A percentile compares a stretch with the other conserved stretches of the same genome.
Conservation (phyloP, 2,797 vertebrate genomes). For the Carcharodon carcharias region DNA sequence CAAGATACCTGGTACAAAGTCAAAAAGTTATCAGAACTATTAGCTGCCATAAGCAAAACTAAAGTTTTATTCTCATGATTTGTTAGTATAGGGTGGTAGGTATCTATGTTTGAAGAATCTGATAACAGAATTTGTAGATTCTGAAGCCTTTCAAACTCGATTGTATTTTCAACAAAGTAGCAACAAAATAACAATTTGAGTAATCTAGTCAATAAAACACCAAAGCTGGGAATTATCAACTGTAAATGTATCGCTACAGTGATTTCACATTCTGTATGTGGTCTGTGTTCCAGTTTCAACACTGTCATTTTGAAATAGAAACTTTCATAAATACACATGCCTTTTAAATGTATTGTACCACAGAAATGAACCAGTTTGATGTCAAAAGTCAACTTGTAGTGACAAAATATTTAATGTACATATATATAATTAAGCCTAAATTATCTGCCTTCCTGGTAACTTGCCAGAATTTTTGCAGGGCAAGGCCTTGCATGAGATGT, state of each 20-base stretch:
- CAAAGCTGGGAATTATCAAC: not conserved
- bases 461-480: not conserved
- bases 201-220: not conserved
- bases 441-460: not conserved
- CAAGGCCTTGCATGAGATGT: not conserved
- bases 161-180: not conserved
- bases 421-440: not conserved
- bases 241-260: not conserved
- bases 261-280: not conserved
- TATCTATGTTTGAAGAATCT: not conserved
- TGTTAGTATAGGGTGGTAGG: not conserved
- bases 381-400: not conserved
- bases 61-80: not conserved
- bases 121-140: not conserved
- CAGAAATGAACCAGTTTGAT: constrained; percentile 14
- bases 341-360: not conserved
- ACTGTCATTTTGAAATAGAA: not conserved
- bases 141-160: not conserved
- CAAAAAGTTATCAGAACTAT: not conserved
- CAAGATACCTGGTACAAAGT: not conserved
- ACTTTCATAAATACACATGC: not conserved
- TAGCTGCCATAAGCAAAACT: not conserved
- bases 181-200: not conserved
- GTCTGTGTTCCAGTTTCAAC: not conserved
- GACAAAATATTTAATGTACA: not conserved